Evolutionary conservation across 2,888 invertebrate genomes (phyloP), one percentile per base, ranked within the genome.

Genomic region (Argyresthia goedartella): DNA sequence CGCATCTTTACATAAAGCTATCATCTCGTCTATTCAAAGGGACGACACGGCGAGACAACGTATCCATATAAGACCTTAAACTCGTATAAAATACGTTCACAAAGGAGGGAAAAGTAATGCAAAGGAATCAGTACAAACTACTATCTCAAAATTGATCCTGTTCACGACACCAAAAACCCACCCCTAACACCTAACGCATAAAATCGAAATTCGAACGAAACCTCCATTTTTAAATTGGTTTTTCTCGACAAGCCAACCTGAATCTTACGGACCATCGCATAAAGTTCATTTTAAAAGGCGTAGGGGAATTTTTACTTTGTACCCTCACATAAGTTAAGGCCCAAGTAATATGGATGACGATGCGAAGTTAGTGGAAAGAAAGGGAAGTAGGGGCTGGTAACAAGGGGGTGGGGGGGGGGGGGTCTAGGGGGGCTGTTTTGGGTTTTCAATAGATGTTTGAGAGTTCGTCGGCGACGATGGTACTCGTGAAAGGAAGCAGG

Each of bases 291-390:
- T 52, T 52, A 4, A 33, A 4, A 3, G 4, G 11, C 25, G 3
- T 33, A 8, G 11, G 11, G 9, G 34, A 11, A 34, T 45, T 41
- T 45, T 51, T 51, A 50, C 50, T 50, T 49, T 51, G 45, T 76
- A 76, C 77, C 73, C 73, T 76, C 81, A 82, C 81, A 81, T 82
- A 84, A 84, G 82, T 82, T 81, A 82, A 79, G 73, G 79, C 81
- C 68, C 79, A 81, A 85, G 85, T 82, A 85, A 85, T 85, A 85
- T 76, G 79, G 78, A 82, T 85, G 85, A 82, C 85, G 84, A 81
- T 77, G 85, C 81, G 77, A 85, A 84, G 76, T 85, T 82, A 79
- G 78, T 77, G 71, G 82, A 81, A 85, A 85, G 84, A 85, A 85
- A 81, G 78, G 84, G 84, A 82, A 75, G 79, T 71, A 65, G 71